Base-by-base conservation (phyloP, 1,140 invertebrate genomes). In the Caerostris extrusa region DNA sequence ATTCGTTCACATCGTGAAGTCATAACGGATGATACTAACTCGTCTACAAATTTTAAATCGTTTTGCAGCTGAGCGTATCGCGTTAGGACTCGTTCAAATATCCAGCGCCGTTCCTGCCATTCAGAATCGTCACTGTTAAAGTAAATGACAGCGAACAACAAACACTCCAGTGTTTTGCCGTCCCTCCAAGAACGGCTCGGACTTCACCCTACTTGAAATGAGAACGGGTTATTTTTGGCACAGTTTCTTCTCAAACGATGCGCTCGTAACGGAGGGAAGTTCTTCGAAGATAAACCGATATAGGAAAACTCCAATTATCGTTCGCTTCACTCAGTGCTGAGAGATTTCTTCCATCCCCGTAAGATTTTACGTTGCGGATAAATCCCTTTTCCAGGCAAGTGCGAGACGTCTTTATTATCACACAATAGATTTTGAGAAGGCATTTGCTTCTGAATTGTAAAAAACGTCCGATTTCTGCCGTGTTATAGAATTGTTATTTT, bases 261-360 rank as follows among this genome's bases (percentile, higher is more conserved):
- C 90, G 56, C 34, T 64, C 58, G 67, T 71, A 85, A 85, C 57
- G 8, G 56, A 67, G 61, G 69, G 67, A 90, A 90, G 34, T 57
- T 71, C 56, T 19, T 60, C 56, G 71, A 82, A 91, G 71, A 81
- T 81, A 91, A 91, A 82, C 71, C 67, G 90, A 91, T 91, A 60
- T 81, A 81, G 19, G 90, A 61, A 85, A 81, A 57, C 5, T 34
- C 89, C 89, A 91, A 91, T 91, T 91, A 91, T 91, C 67, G 19
- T 53, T 50, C 19, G 6, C 10, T 67, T 53, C 64, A 55, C 69
- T 58, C 69, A 12, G 34, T 34, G 50, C 67, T 3, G 50, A 67
- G 61, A 89, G 64, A 89, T 69, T 87, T 60, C 6, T 58, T 19
- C 14, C 58, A n/a, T 69, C n/a, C 71, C 61, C n/a, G n/a, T 67